phyloP scores from a whole-genome alignment of 2,113 vertebrate genomes.

The Gyps fulvus region DNA sequence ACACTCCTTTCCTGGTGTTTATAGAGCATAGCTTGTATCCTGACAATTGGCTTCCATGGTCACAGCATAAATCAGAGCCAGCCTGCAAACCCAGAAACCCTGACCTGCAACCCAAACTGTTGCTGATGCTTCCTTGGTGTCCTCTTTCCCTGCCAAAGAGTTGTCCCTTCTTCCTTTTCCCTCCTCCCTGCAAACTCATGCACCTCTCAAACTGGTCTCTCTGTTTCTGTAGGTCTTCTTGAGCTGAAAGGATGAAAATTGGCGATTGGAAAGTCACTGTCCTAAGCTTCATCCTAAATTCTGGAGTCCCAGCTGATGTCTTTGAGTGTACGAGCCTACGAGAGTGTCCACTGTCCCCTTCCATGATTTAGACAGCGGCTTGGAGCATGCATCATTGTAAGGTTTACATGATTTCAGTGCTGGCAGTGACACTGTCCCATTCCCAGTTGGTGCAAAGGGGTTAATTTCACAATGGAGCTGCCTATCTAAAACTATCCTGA shows the following conservation, averaged over 20 bases:
- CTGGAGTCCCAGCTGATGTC: neutral
- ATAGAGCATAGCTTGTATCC: neutral
- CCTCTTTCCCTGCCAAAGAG: neutral
- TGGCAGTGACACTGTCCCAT: neutral
- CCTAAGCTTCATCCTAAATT: neutral
- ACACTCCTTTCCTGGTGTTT: fast-evolving
- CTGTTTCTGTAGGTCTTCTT: constrained; percentile 33
- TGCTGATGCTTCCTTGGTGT: neutral
- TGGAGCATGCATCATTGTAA: constrained; percentile 51
- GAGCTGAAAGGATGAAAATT: constrained; percentile 32
- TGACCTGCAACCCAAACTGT: neutral
- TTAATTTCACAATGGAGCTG: neutral
- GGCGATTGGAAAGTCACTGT: neutral
- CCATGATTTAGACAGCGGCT: neutral
- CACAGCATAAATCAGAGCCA: neutral
- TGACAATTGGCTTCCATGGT: fast-evolving
- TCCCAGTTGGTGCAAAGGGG: neutral
- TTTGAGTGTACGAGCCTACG: neutral
- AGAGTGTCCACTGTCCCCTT: neutral
- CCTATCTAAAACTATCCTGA: neutral
- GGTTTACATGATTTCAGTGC: neutral
- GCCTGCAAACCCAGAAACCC: neutral
- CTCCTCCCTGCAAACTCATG: neutral
- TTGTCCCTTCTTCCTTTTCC: neutral
- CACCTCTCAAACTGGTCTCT: neutral